Evolutionary conservation across 2,113 vertebrate genomes (phyloP).

Genomic region (Cephalophus harveyi): DNA sequence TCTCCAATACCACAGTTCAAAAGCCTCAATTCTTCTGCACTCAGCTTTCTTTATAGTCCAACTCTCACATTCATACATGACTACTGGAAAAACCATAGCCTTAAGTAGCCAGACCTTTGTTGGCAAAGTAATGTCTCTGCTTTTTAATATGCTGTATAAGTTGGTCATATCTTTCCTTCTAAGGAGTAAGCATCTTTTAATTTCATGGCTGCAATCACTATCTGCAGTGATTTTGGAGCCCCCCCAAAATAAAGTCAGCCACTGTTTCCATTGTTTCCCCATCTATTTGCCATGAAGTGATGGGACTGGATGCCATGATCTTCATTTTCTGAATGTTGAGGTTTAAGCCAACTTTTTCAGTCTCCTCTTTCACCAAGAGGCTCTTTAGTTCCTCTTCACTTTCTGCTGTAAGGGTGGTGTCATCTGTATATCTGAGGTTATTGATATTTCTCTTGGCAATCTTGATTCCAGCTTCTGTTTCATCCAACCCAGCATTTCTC

Average conservation of each 20-base stretch:
- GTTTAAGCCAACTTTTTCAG: background rate
- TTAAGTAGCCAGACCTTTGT: background rate
- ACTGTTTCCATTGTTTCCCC: background rate
- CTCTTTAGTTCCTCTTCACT: background rate
- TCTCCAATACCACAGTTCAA: background rate
- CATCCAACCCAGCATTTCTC: background rate
- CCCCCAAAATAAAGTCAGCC: rapidly evolving
- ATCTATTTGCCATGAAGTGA: background rate
- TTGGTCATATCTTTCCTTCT: background rate
- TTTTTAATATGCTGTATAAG: background rate
- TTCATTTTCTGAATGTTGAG: background rate
- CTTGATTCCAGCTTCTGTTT: background rate
- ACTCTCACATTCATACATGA: background rate
- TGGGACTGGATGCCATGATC: background rate
- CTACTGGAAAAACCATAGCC: background rate
- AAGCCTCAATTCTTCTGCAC: background rate
- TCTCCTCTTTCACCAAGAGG: background rate
- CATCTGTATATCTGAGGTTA: background rate
- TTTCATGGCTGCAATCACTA: background rate
- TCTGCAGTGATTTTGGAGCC: background rate
- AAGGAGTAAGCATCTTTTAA: background rate
- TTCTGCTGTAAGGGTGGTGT: background rate
- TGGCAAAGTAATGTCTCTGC: background rate
- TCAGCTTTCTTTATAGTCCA: background rate
- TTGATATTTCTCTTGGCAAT: background rate